Conservation (phyloP, 1,140 invertebrate species). For the Scaptomyza montana region DNA sequence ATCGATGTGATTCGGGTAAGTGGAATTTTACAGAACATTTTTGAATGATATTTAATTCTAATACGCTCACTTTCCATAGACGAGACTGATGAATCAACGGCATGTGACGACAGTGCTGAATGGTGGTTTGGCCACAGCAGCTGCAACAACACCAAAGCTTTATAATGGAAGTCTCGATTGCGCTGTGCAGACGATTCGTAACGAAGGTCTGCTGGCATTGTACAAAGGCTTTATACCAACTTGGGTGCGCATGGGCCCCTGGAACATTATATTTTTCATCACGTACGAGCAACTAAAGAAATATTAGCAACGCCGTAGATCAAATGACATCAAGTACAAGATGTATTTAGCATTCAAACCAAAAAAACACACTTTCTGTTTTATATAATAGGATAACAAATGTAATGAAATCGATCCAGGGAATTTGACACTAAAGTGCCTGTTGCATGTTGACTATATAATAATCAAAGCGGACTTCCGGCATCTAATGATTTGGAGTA, state of each 20-base stretch:
- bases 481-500: constrained; percentile 13
- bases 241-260: constrained; percentile 97
- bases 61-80: constrained; percentile 85
- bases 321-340: constrained; percentile 56
- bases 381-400: constrained; percentile 46
- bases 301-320: constrained; percentile 84
- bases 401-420: constrained; percentile 34
- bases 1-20: constrained; percentile 97
- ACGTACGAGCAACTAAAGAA: constrained; percentile 96
- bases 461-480: constrained; percentile 43
- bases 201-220: constrained; percentile 91
- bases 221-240: constrained; percentile 98
- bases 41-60: background rate
- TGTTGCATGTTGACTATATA: constrained; percentile 48
- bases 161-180: constrained; percentile 96
- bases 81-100: constrained; percentile 95
- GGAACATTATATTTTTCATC: constrained; percentile 98
- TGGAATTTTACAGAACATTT: constrained; percentile 26
- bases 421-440: constrained; percentile 53
- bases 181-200: constrained; percentile 87
- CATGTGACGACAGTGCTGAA: constrained; percentile 86
- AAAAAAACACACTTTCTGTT: constrained; percentile 48
- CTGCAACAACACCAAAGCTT: constrained; percentile 85
- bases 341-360: constrained; percentile 67
- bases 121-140: constrained; percentile 83